A percentile compares a stretch with the other conserved stretches of the same genome.
These are phyloP conservation scores for Hybognathus amarus DNA, from an alignment of 2,797 vertebrate species.

Conservation along the genomic window DNA sequence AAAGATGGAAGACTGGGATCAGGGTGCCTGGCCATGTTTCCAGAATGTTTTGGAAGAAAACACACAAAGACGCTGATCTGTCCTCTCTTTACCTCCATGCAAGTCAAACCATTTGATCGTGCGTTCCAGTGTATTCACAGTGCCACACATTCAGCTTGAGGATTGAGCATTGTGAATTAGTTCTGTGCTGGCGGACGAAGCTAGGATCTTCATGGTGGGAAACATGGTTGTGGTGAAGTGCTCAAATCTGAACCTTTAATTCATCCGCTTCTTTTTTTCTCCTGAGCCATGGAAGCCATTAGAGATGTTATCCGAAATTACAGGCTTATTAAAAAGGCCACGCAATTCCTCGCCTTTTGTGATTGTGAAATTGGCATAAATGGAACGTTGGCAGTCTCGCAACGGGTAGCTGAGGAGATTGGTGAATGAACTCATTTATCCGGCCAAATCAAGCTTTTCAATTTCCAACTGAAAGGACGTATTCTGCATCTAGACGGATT, in stretches of 20 bases:
- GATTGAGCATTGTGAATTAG: constrained; percentile 25
- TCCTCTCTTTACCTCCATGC: neutral
- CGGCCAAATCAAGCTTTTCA: constrained; percentile 54
- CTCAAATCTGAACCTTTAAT: constrained; percentile 55
- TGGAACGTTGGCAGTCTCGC: constrained; percentile 40
- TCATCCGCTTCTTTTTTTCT: constrained; percentile 40
- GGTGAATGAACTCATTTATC: constrained; percentile 47
- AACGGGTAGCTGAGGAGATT: constrained; percentile 35
- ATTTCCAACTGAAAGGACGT: constrained; percentile 52
- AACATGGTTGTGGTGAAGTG: constrained; percentile 28
- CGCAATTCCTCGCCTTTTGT: constrained; percentile 46
- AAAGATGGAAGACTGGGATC: constrained; percentile 11
- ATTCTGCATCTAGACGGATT: constrained; percentile 45
- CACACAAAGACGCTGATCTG: neutral
- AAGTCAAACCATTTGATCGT: no score
- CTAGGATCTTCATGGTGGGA: constrained; percentile 26
- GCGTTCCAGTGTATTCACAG: constrained; percentile 5
- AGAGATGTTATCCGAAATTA: constrained; percentile 60
- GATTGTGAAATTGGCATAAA: constrained; percentile 53
- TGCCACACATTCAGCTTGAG: neutral
- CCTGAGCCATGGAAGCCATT: constrained; percentile 55
- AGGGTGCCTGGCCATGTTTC: neutral
- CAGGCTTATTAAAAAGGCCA: constrained; percentile 57
- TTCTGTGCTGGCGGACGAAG: constrained; percentile 3
- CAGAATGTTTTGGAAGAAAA: constrained; percentile 1